Conservation (phyloP, 37 sponge, comb jelly and placozoan species). For the Oscarella lobularis region DNA sequence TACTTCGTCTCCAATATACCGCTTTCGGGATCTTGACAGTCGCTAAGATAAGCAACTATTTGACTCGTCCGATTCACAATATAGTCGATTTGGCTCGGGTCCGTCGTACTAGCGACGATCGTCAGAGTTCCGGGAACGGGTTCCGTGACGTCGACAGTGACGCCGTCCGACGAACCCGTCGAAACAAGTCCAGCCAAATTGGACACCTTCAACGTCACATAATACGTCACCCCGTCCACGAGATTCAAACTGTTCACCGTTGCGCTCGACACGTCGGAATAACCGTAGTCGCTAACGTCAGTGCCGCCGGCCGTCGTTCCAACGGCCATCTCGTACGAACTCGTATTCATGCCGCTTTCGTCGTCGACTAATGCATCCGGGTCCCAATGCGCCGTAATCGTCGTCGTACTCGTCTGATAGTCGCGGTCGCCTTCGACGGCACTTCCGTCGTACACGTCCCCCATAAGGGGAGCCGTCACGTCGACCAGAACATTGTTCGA, state of each 20-base stretch:
- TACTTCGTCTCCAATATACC: neutral
- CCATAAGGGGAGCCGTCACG: neutral
- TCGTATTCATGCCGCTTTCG: neutral
- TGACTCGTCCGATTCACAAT: neutral
- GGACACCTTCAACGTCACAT: neutral
- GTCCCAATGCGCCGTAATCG: neutral
- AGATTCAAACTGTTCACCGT: neutral
- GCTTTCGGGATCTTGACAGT: neutral
- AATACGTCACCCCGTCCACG: neutral
- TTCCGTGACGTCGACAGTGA: neutral
- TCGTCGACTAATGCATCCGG: neutral
- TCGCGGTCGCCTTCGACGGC: neutral
- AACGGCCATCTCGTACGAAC: neutral
- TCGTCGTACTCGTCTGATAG: neutral
- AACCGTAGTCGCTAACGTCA: neutral
- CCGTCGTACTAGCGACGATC: neutral
- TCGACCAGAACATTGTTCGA: neutral
- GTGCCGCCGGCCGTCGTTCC: neutral
- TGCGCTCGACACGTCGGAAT: neutral
- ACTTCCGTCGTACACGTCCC: neutral
- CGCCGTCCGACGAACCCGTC: neutral
- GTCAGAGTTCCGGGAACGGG: neutral
- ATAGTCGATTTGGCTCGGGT: neutral
- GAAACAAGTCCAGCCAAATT: neutral
- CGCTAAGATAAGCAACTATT: neutral